Base-by-base conservation (phyloP, 2,888 invertebrate genomes). In the Suillia variegata region DNA sequence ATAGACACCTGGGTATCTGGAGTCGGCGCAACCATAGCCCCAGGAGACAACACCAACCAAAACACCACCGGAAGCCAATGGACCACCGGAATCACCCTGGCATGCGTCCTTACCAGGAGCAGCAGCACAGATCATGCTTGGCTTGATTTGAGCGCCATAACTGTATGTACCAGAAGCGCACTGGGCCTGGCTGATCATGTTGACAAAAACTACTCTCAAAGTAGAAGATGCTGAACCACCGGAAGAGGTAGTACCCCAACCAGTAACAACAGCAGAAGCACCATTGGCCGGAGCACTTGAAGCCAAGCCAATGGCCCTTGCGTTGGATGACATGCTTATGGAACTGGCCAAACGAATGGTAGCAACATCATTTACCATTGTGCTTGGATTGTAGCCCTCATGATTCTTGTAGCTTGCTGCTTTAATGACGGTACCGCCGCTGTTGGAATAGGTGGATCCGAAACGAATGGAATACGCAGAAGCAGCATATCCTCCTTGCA, bases 291-390 rank as follows among this genome's bases (percentile, higher is more conserved):
- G 69, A 56, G 59, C 38, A 17, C 1, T 20, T 1, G 70, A 66
- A 18, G 81, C 74, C 75, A 87, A 70, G 8, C 72, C 63, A 10
- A 86, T 81, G 1, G 81, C 70, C 24, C 77, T 75, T 0, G 84
- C 79, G 2, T 61, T 71, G 0, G 78, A 70, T 57, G 67, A 78
- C 49, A 81, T 83, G 15, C 70, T 63, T 49, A 88, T 72, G 1
- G 84, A 76, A 2, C 75, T 79, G 0, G 79, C 59, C 3, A 87
- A 78, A 78, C 83, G 83, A 6, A 88, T 68, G 1, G 87, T 65
- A 0, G 86, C 87, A 15, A 88, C 80, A 58, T 88, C 88, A 66
- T 83, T 83, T 62, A 86, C 85, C 82, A 85, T 79, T 0, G 69
- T 67, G 20, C 22, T 65, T 48, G 76, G 74, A 18, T 81, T 81